Conservation (phyloP, 2,113 vertebrate genomes). For the Gorsachius goisagi region DNA sequence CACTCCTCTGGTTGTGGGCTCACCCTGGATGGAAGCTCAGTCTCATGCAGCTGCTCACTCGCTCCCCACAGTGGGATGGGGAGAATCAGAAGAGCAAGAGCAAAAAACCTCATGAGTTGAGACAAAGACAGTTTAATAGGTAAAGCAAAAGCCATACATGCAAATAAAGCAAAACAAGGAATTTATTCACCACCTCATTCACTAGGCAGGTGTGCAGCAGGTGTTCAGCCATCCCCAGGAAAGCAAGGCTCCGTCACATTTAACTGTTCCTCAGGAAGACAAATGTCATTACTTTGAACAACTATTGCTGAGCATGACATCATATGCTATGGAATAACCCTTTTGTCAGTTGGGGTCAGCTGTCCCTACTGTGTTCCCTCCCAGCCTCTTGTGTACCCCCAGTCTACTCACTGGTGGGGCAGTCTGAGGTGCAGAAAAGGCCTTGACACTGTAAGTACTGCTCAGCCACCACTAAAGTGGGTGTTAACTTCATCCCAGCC, state of each 20-base stretch:
- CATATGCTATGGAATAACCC: background rate
- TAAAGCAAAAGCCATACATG: background rate
- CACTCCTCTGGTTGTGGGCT: background rate
- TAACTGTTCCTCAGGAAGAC: background rate
- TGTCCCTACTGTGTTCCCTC: background rate
- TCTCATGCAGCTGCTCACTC: too few species aligned
- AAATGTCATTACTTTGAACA: rapidly evolving
- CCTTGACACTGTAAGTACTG: background rate
- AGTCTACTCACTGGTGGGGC: background rate
- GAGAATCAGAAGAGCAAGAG: background rate
- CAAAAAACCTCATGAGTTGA: background rate
- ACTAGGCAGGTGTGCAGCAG: background rate
- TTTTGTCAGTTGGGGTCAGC: background rate
- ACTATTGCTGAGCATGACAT: background rate
- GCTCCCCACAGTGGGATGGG: too few species aligned
- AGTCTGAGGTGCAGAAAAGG: background rate
- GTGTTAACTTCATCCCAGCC: background rate
- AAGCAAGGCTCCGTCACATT: rapidly evolving
- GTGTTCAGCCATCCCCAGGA: background rate
- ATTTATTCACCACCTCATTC: background rate
- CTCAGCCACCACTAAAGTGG: background rate
- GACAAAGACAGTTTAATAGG: background rate
- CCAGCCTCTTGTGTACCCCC: background rate
- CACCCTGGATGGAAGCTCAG: background rate
- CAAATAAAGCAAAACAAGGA: background rate